Base-by-base conservation (phyloP, 2,113 vertebrate species). In the Nannobrachium achirus region DNA sequence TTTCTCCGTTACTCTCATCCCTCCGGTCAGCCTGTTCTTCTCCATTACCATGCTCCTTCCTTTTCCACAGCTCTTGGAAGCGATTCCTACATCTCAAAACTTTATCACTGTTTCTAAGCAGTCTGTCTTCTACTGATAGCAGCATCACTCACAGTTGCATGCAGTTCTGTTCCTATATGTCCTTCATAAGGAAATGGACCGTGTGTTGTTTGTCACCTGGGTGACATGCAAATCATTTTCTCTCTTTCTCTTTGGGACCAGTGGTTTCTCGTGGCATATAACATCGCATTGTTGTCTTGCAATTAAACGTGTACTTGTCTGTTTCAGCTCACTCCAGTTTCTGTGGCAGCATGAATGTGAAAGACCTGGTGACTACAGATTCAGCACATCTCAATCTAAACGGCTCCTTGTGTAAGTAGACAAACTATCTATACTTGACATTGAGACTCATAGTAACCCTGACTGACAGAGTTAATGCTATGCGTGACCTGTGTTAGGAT, bases 341-440 rank as follows among this genome's bases (percentile, higher is more conserved):
- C 91, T 93, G 89, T 85, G 93, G 94, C 79, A 94, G 93, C 80
- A 86, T 93, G 92, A 94, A 95, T 72, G 92, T 94, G 67, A 92
- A 88, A 78, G 93, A 90, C 50, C 86, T 91, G 86, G 90, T 89
- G 75, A 93, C 91, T 63, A 92, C 93, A 86, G 94, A 95, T 9
- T 75, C 86, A 0, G 83, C 88, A 45, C 94, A 82, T 75, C 89
- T 94, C 44, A 88, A 76, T 51, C 87, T 93, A 55, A 93, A 91
- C 55, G 93, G 95, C 66, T 93, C 94, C 0, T 88, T 95, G 74
- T 97, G 96, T 98, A 93, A 99, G 96, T 93, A 75, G 1, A 42
- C 64, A 18, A 39, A 56, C 49, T 44, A 14, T 48, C 51, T 55
- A 1, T 18, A 9, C 14, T 38, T 1, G 0, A 1, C 39, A 42